Evolutionary conservation across 1,140 invertebrate species (phyloP).

Genomic region (Acromyrmex echinatior): DNA sequence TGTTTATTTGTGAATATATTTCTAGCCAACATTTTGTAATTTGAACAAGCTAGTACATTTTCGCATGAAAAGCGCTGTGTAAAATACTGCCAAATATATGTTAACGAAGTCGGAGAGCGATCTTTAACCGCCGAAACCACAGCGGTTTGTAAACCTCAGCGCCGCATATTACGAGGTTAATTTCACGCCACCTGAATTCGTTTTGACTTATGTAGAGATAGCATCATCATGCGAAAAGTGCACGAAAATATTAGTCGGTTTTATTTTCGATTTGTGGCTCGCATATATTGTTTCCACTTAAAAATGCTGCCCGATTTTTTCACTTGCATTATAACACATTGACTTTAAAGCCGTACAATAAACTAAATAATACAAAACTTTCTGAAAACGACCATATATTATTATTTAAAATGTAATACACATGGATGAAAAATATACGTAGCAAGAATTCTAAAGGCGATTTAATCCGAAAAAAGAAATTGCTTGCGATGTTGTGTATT

Average conservation of each 20-base stretch:
- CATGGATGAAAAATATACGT: not conserved
- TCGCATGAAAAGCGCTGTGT: not conserved
- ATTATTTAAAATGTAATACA: slow-evolving; percentile 33
- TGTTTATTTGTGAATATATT: not conserved
- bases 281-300: slow-evolving; percentile 11
- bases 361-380: not conserved
- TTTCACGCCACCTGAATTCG: slow-evolving; percentile 37
- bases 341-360: slow-evolving; percentile 16
- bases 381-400: not conserved
- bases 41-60: not conserved
- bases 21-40: not conserved
- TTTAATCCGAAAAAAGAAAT: slow-evolving; percentile 18
- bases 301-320: slow-evolving; percentile 23
- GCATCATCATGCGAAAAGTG: slow-evolving; percentile 38
- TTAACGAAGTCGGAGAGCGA: slow-evolving; percentile 32
- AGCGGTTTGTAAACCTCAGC: slow-evolving; percentile 20
- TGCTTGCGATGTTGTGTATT: not conserved
- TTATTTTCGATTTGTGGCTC: slow-evolving; percentile 12
- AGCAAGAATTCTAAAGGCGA: not conserved
- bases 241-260: not conserved
- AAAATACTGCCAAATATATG: slow-evolving; percentile 1
- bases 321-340: not conserved
- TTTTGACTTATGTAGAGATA: slow-evolving; percentile 21
- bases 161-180: slow-evolving; percentile 57
- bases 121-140: slow-evolving; percentile 35